These are phyloP conservation scores for Pseudachorutes palmiensis DNA, from an alignment of 1,140 invertebrate species.

Conservation along the genomic window DNA sequence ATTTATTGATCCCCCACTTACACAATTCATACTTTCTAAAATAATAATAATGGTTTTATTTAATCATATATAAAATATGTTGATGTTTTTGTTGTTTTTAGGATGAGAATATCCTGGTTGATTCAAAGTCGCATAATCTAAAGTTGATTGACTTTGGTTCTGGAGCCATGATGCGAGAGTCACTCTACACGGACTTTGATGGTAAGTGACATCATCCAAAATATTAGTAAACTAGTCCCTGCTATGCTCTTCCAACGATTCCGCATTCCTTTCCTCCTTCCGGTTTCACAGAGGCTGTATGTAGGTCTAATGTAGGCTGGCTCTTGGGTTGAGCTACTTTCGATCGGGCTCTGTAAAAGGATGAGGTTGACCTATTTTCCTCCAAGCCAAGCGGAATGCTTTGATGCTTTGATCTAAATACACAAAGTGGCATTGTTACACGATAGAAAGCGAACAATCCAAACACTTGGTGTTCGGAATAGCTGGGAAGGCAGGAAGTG, in stretches of 20 bases:
- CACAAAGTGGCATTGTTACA: neutral
- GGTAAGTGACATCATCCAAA: slow-evolving; percentile 45
- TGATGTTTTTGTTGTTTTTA: slow-evolving; percentile 32
- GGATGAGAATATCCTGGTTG: slow-evolving; percentile 58
- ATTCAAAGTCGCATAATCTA: slow-evolving; percentile 48
- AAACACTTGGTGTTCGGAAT: too few relatives aligned
- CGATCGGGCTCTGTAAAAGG: neutral
- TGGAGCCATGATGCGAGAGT: slow-evolving; percentile 54
- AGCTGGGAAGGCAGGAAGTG: too few relatives aligned
- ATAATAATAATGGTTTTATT: too few relatives aligned
- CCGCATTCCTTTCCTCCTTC: neutral
- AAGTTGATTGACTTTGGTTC: slow-evolving; percentile 63
- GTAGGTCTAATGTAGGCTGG: neutral
- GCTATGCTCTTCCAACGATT: neutral
- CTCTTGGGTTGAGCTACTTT: neutral
- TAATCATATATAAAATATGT: too few relatives aligned
- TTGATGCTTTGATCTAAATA: neutral
- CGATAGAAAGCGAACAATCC: too few relatives aligned
- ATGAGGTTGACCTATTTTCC: slow-evolving; percentile 5
- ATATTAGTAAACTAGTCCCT: neutral
- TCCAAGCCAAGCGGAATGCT: neutral
- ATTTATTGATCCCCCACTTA: too few relatives aligned
- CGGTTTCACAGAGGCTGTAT: neutral
- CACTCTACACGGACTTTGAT: slow-evolving; percentile 58
- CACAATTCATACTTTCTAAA: too few relatives aligned